Evolutionary conservation across 2,888 invertebrate genomes (phyloP).

Genomic region (Diaprepes abbreviatus): DNA sequence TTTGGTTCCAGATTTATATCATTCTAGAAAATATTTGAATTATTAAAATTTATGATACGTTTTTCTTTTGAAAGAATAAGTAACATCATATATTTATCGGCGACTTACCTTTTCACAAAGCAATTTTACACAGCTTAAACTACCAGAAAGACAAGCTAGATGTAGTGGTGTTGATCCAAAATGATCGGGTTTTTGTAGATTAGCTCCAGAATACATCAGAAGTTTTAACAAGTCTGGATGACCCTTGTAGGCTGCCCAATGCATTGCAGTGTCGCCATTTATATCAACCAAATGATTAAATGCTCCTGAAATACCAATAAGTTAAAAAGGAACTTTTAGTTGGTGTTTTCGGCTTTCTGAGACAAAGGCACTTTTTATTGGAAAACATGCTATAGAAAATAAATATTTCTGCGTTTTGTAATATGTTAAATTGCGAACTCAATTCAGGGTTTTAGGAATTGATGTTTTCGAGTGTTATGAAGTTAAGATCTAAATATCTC

Average conservation of each 20-base stretch:
- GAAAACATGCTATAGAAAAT: too few relatives aligned
- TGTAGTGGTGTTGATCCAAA: conserved; percentile 94
- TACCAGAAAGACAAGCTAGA: conserved; percentile 90
- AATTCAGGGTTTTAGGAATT: too few relatives aligned
- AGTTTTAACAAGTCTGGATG: conserved; percentile 89
- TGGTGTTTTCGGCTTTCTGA: too few relatives aligned
- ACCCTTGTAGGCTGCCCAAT: conserved; percentile 96
- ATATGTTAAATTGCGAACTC: too few relatives aligned
- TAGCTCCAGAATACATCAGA: conserved; percentile 91
- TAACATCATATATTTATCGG: neutral
- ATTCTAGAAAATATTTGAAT: conserved; percentile 70
- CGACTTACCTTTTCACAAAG: conserved; percentile 88
- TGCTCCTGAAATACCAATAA: conserved; percentile 79
- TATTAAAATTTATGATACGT: too few relatives aligned
- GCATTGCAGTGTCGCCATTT: conserved; percentile 92
- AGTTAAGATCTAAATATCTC: too few relatives aligned
- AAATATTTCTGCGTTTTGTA: too few relatives aligned
- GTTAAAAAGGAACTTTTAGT: too few relatives aligned
- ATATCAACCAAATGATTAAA: conserved; percentile 88
- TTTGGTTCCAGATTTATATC: conserved; percentile 88
- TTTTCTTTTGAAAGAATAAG: too few relatives aligned
- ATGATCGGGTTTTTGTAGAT: conserved; percentile 90
- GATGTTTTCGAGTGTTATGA: too few relatives aligned
- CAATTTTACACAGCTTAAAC: conserved; percentile 86
- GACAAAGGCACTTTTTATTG: too few relatives aligned